phyloP scores from a whole-genome alignment of 1,140 invertebrate species.

The Papilio aristodemus region DNA sequence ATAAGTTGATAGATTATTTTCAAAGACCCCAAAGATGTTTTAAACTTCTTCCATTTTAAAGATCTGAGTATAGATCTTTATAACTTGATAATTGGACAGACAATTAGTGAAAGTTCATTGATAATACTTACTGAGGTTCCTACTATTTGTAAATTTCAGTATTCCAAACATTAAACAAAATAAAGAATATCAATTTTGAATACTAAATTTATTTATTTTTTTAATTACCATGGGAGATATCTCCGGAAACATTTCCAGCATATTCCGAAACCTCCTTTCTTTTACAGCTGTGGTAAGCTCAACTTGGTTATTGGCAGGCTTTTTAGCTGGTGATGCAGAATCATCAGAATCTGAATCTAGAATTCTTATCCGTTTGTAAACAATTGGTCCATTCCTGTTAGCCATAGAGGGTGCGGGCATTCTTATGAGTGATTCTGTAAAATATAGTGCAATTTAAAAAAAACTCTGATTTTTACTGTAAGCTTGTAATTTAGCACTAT shows the following conservation, averaged over 20 bases:
- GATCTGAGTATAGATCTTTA: not conserved
- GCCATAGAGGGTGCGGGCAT: constrained; percentile 58
- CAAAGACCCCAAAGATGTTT: no score
- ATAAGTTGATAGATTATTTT: no score
- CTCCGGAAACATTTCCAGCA: constrained; percentile 79
- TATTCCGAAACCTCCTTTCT: constrained; percentile 74
- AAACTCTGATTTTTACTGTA: not conserved
- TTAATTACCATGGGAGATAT: constrained; percentile 67
- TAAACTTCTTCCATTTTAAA: not conserved
- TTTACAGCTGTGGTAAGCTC: constrained; percentile 68
- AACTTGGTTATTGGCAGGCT: constrained; percentile 39
- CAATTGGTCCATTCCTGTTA: constrained; percentile 52
- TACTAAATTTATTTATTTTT: no score
- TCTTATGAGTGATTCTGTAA: constrained; percentile 52
- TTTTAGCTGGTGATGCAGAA: constrained; percentile 63
- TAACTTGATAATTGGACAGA: not conserved
- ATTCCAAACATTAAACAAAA: no score
- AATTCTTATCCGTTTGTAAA: constrained; percentile 72
- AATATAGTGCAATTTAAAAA: constrained; percentile 29
- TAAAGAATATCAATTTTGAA: no score
- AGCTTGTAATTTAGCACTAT: not conserved
- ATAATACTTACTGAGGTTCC: no score
- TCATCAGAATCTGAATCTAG: constrained; percentile 75
- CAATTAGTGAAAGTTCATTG: no score
- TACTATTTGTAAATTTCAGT: no score